These are phyloP conservation scores for Ceyx cyanopectus DNA, from an alignment of 2,113 vertebrate genomes.

Conservation along the genomic window DNA sequence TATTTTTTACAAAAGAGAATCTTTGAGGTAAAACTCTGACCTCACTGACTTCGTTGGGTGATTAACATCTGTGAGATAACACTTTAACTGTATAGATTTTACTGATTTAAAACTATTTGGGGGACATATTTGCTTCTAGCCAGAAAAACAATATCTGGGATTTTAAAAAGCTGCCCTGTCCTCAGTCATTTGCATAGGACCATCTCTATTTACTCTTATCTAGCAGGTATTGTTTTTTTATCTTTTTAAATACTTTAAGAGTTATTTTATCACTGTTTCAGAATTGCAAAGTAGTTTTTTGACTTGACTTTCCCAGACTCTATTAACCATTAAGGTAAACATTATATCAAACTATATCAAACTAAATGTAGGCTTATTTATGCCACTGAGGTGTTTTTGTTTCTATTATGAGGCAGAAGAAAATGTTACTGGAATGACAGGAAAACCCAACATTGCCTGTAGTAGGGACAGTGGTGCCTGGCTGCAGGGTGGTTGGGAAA, in stretches of 20 bases:
- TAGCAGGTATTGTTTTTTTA: background rate
- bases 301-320: background rate
- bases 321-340: background rate
- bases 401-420: background rate
- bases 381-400: background rate
- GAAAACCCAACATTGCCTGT: accelerated
- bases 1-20: background rate
- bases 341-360: accelerated
- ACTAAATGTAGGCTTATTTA: background rate
- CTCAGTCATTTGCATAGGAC: background rate
- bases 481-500: background rate
- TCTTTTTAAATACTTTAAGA: background rate
- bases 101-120: background rate
- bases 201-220: background rate
- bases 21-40: background rate
- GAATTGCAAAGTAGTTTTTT: background rate
- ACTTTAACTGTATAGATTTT: background rate
- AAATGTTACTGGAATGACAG: background rate
- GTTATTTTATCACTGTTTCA: background rate
- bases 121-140: background rate
- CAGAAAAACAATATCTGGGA: background rate
- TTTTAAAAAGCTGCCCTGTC: background rate
- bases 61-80: background rate
- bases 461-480: accelerated
- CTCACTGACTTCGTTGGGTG: background rate